Percentiles rank a stretch among this genome's conserved stretches.
Conservation (phyloP, 2,797 vertebrate genomes). For the Furcifer pardalis region DNA sequence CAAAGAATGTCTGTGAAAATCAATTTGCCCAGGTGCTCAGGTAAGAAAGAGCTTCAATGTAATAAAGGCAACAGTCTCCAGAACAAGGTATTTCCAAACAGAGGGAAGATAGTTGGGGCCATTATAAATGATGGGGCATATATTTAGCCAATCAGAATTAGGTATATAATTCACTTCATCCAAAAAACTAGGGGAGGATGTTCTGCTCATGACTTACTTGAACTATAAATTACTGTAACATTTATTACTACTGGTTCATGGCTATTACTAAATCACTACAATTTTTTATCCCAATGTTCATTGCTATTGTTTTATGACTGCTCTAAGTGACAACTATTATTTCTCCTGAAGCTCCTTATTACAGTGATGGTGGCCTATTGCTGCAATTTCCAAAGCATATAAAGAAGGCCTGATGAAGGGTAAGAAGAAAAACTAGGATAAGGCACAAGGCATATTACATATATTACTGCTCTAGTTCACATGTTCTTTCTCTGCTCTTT, state of each 20-base stretch:
- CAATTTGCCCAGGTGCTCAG: neutral
- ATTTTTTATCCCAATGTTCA: slow-evolving; percentile 36
- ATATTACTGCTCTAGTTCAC: slow-evolving; percentile 52
- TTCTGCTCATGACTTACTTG: slow-evolving; percentile 38
- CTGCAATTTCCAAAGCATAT: slow-evolving; percentile 58
- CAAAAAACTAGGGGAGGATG: neutral
- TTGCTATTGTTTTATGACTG: slow-evolving; percentile 51
- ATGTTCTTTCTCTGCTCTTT: slow-evolving; percentile 11
- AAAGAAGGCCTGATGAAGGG: slow-evolving; percentile 47
- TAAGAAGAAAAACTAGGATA: slow-evolving; percentile 36
- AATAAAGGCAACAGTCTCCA: neutral
- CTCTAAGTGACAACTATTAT: slow-evolving; percentile 44
- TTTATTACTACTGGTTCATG: slow-evolving; percentile 45
- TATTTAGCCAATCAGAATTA: slow-evolving; percentile 34
- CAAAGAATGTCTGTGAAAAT: neutral
- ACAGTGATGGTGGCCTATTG: slow-evolving; percentile 44
- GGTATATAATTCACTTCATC: neutral
- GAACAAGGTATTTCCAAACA: neutral
- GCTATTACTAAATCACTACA: slow-evolving; percentile 37
- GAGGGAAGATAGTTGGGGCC: neutral
- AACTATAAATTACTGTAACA: neutral
- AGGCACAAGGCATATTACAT: slow-evolving; percentile 37
- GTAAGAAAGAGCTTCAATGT: neutral
- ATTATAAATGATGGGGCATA: neutral
- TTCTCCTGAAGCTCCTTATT: slow-evolving; percentile 51